These are phyloP conservation scores for Smittia aterrima DNA, from an alignment of 2,888 invertebrate genomes.

Conservation along the genomic window DNA sequence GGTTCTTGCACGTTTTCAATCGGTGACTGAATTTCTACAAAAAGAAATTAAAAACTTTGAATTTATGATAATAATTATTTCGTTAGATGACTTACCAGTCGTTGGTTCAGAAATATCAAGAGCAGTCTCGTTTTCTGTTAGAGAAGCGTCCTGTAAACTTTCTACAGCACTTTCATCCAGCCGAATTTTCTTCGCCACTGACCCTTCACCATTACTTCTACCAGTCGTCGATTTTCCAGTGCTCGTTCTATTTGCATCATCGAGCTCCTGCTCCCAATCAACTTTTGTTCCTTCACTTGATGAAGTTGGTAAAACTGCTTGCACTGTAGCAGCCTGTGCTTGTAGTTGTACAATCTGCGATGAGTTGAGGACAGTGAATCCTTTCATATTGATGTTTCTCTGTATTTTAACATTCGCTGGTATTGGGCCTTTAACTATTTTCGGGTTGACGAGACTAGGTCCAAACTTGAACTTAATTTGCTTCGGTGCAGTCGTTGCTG, in stretches of 20 bases:
- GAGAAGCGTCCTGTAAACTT: slow-evolving; percentile 37
- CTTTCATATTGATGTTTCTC: slow-evolving; percentile 24
- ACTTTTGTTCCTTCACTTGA: slow-evolving; percentile 20
- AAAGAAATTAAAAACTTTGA: not conserved
- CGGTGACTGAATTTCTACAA: slow-evolving; percentile 17
- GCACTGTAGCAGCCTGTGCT: not conserved
- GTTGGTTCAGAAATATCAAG: slow-evolving; percentile 43
- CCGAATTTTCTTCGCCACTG: slow-evolving; percentile 14
- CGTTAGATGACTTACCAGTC: not conserved
- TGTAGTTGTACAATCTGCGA: slow-evolving; percentile 38
- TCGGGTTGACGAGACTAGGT: slow-evolving; percentile 16
- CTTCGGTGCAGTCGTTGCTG: slow-evolving; percentile 42
- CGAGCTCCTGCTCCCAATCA: slow-evolving; percentile 65
- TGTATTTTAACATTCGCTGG: slow-evolving; percentile 30
- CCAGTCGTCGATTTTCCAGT: slow-evolving; percentile 5
- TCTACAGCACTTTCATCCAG: slow-evolving; percentile 40
- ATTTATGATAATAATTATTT: not conserved
- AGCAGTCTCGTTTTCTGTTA: slow-evolving; percentile 13
- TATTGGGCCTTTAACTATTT: slow-evolving; percentile 33
- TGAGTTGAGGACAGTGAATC: slow-evolving; percentile 29
- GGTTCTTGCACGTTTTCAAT: not conserved
- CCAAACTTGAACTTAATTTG: slow-evolving; percentile 40
- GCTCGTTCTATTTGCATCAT: slow-evolving; percentile 51
- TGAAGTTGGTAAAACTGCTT: not conserved
- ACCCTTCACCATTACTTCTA: slow-evolving; percentile 23